phyloP scores from a whole-genome alignment of 37 sponge, comb jelly and placozoan genomes.

The Chondrilla cf. caribensis region DNA sequence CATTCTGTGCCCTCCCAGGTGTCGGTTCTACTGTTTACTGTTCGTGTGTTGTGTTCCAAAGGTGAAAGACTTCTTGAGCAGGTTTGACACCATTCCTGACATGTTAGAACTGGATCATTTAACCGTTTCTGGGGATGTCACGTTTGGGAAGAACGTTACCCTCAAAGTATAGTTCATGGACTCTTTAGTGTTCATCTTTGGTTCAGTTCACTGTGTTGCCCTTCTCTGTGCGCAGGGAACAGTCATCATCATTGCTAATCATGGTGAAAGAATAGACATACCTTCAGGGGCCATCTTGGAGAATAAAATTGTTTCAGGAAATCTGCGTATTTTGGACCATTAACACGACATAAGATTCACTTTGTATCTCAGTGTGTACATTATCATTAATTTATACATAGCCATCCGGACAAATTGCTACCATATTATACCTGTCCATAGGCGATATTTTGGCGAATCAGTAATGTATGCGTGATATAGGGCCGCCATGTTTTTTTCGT shows the following conservation, averaged over 20 bases:
- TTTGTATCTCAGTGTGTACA: too few relatives aligned
- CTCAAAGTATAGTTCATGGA: constrained; percentile 48
- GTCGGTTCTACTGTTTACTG: neutral
- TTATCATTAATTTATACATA: too few relatives aligned
- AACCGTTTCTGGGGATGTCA: constrained; percentile 94
- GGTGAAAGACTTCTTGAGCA: constrained; percentile 79
- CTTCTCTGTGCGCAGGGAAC: constrained; percentile 67
- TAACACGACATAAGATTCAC: too few relatives aligned
- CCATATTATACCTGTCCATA: too few relatives aligned
- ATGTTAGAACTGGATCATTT: constrained; percentile 94
- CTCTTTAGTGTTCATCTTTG: too few relatives aligned
- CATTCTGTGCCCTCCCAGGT: neutral
- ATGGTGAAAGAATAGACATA: constrained; percentile 97
- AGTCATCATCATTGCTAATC: constrained; percentile 98
- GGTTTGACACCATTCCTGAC: constrained; percentile 91
- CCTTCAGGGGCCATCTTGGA: constrained; percentile 82
- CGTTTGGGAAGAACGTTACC: constrained; percentile 85
- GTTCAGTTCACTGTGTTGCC: neutral
- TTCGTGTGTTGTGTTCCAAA: constrained; percentile 1
- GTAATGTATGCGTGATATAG: too few relatives aligned
- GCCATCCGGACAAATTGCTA: too few relatives aligned
- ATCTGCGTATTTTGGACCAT: constrained; percentile 93
- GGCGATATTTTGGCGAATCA: too few relatives aligned
- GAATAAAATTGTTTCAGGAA: constrained; percentile 97
- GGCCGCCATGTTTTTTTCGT: too few relatives aligned